Conservation (phyloP, 1,140 invertebrate species). For the Nymphalis io region DNA sequence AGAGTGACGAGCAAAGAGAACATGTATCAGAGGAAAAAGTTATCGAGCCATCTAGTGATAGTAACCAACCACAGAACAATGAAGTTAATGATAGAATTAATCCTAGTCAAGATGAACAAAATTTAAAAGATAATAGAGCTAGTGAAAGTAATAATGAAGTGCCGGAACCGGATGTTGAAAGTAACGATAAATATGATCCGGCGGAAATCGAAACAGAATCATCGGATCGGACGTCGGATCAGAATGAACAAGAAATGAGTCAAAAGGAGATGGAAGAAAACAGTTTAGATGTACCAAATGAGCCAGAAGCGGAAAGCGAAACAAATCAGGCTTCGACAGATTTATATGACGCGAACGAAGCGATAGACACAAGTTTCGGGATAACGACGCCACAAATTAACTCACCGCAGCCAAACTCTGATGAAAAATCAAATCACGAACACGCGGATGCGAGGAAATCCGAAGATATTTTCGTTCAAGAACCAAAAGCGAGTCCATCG, state of each 20-base stretch:
- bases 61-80: conserved; percentile 11
- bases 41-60: conserved; percentile 15
- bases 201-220: conserved; percentile 17
- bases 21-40: neutral
- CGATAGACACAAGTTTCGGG: conserved; percentile 57
- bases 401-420: conserved; percentile 8
- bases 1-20: conserved; percentile 31
- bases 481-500: conserved; percentile 6
- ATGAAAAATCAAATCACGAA: conserved; percentile 23
- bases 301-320: conserved; percentile 15
- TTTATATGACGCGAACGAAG: conserved; percentile 60
- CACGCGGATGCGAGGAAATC: conserved; percentile 20
- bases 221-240: conserved; percentile 2
- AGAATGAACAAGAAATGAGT: conserved; percentile 22
- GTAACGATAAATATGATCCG: conserved; percentile 15
- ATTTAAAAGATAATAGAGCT: conserved; percentile 29
- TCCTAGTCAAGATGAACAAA: conserved; percentile 50
- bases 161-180: neutral
- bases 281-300: neutral
- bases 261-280: conserved; percentile 19
- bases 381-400: conserved; percentile 22
- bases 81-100: conserved; percentile 21
- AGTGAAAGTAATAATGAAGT: conserved; percentile 32
- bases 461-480: conserved; percentile 52
- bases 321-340: conserved; percentile 29